phyloP scores from a whole-genome alignment of 2,113 vertebrate genomes.

The Tragelaphus strepsiceros region DNA sequence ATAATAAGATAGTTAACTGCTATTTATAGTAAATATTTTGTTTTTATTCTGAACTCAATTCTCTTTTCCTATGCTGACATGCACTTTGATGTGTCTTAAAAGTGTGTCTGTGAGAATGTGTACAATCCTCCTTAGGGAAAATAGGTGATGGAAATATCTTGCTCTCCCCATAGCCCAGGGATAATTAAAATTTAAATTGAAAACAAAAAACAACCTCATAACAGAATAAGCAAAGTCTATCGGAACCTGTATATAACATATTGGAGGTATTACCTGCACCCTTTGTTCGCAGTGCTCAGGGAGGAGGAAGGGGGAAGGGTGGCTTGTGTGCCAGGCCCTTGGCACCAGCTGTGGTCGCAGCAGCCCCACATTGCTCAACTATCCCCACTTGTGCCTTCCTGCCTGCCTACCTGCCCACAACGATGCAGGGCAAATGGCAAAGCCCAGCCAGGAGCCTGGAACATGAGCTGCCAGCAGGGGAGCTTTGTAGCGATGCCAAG shows the following conservation, averaged over 20 bases:
- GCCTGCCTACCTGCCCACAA: conserved; percentile 22
- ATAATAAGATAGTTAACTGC: neutral
- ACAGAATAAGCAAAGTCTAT: neutral
- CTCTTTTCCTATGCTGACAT: neutral
- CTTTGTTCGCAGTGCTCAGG: neutral
- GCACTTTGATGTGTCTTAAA: neutral
- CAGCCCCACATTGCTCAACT: conserved; percentile 34
- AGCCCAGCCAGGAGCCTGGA: conserved; percentile 50
- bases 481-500: conserved; percentile 20
- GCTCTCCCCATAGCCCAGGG: neutral
- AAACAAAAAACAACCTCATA: neutral
- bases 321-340: neutral
- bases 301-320: neutral
- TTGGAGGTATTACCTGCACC: neutral
- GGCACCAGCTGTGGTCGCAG: conserved; percentile 57
- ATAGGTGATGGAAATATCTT: neutral
- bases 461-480: neutral
- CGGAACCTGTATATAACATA: neutral
- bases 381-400: conserved; percentile 19
- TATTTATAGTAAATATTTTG: neutral
- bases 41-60: conserved; percentile 3
- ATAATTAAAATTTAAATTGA: conserved; percentile 44
- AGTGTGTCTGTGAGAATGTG: neutral
- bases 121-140: neutral
- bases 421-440: conserved; percentile 15